phyloP scores from a whole-genome alignment of 2,888 invertebrate genomes.

The Drosophila quasianomalipes region DNA sequence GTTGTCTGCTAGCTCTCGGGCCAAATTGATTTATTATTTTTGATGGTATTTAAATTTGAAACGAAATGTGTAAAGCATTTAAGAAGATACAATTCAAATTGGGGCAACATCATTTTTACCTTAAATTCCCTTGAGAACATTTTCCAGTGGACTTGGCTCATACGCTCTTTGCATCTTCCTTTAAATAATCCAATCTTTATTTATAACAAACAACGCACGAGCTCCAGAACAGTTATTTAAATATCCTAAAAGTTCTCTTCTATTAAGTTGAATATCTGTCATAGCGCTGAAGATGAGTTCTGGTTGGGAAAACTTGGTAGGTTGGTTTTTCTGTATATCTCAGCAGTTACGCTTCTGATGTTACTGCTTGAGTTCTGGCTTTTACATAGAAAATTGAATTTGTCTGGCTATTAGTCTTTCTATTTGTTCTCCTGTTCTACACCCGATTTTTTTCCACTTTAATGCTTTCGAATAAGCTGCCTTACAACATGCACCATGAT shows the following conservation, averaged over 20 bases:
- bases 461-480: constrained; percentile 18
- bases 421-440: constrained; percentile 1
- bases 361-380: background rate
- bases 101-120: background rate
- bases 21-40: constrained; percentile 21
- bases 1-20: constrained; percentile 1
- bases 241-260: background rate
- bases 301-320: background rate
- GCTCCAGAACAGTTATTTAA: background rate
- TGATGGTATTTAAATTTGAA: background rate
- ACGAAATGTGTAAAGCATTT: background rate
- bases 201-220: background rate
- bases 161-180: background rate
- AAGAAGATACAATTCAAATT: background rate
- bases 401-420: background rate
- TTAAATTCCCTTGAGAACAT: background rate
- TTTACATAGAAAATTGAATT: background rate
- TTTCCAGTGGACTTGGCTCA: background rate
- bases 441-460: constrained; percentile 17
- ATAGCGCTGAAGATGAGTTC: background rate
- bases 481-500: constrained; percentile 11
- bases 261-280: background rate
- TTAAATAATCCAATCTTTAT: background rate
- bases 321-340: background rate
- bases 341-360: background rate